Conservation (phyloP, 2,113 vertebrate genomes). For the Eublepharis macularius region DNA sequence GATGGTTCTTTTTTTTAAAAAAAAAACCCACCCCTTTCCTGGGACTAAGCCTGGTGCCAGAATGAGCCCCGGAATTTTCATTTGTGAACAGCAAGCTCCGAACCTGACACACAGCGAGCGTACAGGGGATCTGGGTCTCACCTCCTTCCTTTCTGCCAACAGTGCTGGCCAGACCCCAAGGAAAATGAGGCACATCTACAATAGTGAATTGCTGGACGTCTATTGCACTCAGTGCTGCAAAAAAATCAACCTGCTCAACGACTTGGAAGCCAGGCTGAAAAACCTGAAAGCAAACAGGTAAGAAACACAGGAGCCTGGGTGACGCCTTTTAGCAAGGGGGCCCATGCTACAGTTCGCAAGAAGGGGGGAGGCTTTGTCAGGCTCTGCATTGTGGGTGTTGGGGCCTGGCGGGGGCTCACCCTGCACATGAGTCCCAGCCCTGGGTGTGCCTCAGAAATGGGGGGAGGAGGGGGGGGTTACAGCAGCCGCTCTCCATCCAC, state of each 20-base stretch:
- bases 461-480: too few relatives aligned
- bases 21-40: too few relatives aligned
- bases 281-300: constrained; percentile 95
- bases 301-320: constrained; percentile 30
- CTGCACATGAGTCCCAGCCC: too few relatives aligned
- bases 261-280: constrained; percentile 93
- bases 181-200: constrained; percentile 85
- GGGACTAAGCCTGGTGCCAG: too few relatives aligned
- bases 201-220: constrained; percentile 85
- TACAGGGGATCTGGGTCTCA: too few relatives aligned
- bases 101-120: neutral
- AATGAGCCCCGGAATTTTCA: too few relatives aligned
- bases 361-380: neutral
- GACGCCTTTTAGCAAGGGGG: neutral
- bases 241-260: constrained; percentile 94
- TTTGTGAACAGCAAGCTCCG: too few relatives aligned
- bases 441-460: too few relatives aligned
- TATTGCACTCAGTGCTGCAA: constrained; percentile 98
- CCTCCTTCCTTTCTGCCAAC: constrained; percentile 58
- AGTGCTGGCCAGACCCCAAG: constrained; percentile 94
- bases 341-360: neutral
- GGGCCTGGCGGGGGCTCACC: too few relatives aligned
- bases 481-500: too few relatives aligned
- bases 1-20: too few relatives aligned
- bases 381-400: neutral